A percentile compares a stretch with the other conserved stretches of the same genome.
Evolutionary conservation across 2,797 vertebrate species (phyloP).

Genomic region (Salarias fasciatus): DNA sequence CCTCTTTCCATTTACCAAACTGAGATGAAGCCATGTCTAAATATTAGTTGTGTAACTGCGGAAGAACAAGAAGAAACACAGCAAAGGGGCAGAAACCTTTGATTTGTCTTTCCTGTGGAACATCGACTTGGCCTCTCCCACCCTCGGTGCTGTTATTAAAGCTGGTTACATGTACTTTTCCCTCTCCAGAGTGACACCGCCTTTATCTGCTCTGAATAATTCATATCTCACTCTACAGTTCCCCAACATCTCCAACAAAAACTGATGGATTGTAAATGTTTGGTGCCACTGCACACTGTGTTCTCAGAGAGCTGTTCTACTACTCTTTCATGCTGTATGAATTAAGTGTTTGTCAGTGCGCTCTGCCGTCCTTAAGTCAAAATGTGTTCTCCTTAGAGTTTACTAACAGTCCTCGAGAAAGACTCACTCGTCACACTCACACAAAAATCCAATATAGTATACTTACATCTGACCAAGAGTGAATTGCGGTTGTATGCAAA

Average conservation of each 20-base stretch:
- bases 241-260: slow-evolving; percentile 34
- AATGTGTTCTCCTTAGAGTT: slow-evolving; percentile 1
- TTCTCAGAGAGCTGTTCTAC: slow-evolving; percentile 22
- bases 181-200: slow-evolving; percentile 29
- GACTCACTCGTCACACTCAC: no score
- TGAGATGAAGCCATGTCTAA: no score
- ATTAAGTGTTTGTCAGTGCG: slow-evolving; percentile 31
- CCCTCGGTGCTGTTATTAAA: slow-evolving; percentile 15
- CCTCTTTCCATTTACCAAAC: no score
- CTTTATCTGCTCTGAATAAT: slow-evolving; percentile 52
- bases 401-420: background rate
- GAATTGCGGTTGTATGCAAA: slow-evolving; percentile 9
- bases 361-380: slow-evolving; percentile 1
- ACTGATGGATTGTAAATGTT: slow-evolving; percentile 37
- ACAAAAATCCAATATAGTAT: background rate
- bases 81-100: no score
- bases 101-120: background rate
- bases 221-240: slow-evolving; percentile 19
- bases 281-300: slow-evolving; percentile 18
- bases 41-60: no score
- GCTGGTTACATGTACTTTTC: slow-evolving; percentile 18
- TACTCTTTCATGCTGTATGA: slow-evolving; percentile 21
- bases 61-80: no score
- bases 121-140: slow-evolving; percentile 3
- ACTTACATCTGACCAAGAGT: background rate